Conservation (phyloP, 2,113 vertebrate genomes). For the Polyodon spathula region DNA sequence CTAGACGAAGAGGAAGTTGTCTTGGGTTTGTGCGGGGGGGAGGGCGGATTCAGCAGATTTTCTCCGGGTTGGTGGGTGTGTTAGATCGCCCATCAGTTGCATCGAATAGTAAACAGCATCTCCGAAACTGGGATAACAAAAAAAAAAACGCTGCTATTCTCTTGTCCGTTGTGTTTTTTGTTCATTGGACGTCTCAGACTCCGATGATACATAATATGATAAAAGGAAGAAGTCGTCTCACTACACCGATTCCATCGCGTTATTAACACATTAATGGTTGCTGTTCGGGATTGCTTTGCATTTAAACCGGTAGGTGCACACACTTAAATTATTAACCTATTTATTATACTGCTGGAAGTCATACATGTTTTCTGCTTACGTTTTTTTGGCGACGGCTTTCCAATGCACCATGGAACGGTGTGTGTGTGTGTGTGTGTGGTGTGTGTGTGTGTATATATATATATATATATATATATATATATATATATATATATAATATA, state of each 20-base stretch:
- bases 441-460: no score
- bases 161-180: not conserved
- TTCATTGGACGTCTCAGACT: not conserved
- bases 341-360: no score
- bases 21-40: not conserved
- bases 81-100: not conserved
- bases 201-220: not conserved
- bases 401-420: no score
- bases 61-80: not conserved
- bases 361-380: no score
- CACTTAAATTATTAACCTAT: no score
- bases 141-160: no score
- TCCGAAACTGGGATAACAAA: not conserved
- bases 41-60: not conserved
- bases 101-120: not conserved
- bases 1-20: no score
- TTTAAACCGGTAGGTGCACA: not conserved
- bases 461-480: no score
- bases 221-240: not conserved
- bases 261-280: not conserved
- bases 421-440: no score
- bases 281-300: not conserved
- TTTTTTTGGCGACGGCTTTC: no score
- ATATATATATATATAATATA: no score
- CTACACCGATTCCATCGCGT: no score